phyloP scores from a whole-genome alignment of 2,888 invertebrate species.

The Auanema freiburgensis region DNA sequence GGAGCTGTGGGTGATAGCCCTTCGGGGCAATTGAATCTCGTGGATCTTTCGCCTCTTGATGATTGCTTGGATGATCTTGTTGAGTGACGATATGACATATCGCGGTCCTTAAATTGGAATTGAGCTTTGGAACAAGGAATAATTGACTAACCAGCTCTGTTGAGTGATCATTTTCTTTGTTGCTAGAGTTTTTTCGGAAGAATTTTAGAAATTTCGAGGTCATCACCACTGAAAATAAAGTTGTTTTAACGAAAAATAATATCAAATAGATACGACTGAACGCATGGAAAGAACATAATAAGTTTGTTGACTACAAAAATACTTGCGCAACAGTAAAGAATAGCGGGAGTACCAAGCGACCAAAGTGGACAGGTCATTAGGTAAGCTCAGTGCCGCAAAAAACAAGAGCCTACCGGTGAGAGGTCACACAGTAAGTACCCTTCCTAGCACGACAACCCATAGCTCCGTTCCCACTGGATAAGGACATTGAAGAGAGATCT shows the following conservation, averaged over 20 bases:
- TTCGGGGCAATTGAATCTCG: not conserved
- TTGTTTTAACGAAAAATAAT: constrained; percentile 2
- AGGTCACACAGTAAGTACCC: not conserved
- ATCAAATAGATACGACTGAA: not conserved
- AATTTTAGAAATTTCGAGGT: constrained; percentile 11
- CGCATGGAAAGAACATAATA: constrained; percentile 4
- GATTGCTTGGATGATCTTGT: not conserved
- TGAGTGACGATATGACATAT: constrained; percentile 12
- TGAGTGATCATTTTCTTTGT: constrained; percentile 15
- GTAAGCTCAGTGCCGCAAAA: too few species aligned
- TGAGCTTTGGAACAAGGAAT: not conserved
- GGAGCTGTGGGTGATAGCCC: constrained; percentile 23
- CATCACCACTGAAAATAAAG: constrained; percentile 6
- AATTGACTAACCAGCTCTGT: constrained; percentile 5
- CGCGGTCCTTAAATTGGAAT: constrained; percentile 24
- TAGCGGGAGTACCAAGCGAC: not conserved
- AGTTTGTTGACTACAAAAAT: too few species aligned
- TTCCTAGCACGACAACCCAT: constrained; percentile 1
- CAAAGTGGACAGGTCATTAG: constrained; percentile 1
- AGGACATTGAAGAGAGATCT: too few species aligned
- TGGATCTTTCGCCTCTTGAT: not conserved
- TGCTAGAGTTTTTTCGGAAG: constrained; percentile 14
- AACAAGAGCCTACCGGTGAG: too few species aligned
- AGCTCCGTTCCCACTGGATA: not conserved
- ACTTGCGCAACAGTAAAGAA: too few species aligned